Conservation (phyloP, 2,888 invertebrate genomes). For the Syritta pipiens region DNA sequence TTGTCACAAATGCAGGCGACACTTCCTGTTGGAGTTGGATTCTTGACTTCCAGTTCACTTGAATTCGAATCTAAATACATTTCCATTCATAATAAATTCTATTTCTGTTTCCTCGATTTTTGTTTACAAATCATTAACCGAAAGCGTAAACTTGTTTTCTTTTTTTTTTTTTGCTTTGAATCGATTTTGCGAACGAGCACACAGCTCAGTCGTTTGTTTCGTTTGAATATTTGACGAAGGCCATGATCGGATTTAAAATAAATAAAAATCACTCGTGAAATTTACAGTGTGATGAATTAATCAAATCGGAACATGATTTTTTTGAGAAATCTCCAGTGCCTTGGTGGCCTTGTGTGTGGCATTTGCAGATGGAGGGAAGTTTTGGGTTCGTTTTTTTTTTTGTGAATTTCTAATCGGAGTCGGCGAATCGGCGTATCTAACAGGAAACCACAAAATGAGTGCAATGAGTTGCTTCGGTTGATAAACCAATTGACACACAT, state of each 20-base stretch:
- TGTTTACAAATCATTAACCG: conserved; percentile 25
- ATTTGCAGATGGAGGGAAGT: no score
- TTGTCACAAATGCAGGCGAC: not conserved
- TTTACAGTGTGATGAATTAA: not conserved
- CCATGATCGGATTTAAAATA: conserved; percentile 12
- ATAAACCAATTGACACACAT: conserved; percentile 5
- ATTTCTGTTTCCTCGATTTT: conserved; percentile 1
- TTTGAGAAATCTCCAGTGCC: not conserved
- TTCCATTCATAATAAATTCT: conserved; percentile 15
- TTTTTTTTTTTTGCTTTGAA: not conserved
- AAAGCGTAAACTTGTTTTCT: conserved; percentile 22
- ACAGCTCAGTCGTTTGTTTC: not conserved
- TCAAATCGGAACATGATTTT: not conserved
- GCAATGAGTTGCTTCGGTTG: conserved; percentile 3
- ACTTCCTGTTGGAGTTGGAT: conserved; percentile 8
- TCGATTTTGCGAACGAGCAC: not conserved
- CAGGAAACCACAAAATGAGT: conserved; percentile 26
- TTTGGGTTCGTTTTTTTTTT: conserved; percentile 5
- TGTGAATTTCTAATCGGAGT: conserved; percentile 18
- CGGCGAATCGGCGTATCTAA: no score
- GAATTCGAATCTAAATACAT: not conserved
- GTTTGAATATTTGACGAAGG: not conserved
- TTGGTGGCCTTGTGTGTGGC: no score
- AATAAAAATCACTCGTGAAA: conserved; percentile 2
- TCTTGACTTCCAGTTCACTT: not conserved